Conservation (phyloP, 2,797 vertebrate genomes). For the Notolabrus celidotus region DNA sequence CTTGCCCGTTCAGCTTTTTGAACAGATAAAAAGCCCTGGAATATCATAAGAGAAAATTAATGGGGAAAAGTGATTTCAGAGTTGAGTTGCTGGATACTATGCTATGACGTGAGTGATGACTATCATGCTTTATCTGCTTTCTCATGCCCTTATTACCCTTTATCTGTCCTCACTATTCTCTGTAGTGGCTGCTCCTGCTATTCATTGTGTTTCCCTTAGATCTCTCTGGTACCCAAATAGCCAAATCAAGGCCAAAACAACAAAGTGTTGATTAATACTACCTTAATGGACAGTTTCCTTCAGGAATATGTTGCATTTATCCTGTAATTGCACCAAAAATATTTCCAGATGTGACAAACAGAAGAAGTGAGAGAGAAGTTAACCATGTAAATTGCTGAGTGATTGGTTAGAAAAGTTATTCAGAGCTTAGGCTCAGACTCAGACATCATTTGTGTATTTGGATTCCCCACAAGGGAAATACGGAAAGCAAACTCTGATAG, state of each 20-base stretch:
- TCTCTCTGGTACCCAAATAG: neutral
- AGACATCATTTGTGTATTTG: conserved; percentile 40
- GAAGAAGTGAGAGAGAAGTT: neutral
- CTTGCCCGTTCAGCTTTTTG: conserved; percentile 54
- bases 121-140: conserved; percentile 24
- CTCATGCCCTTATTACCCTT: conserved; percentile 16
- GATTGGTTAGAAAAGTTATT: conserved; percentile 23
- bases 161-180: conserved; percentile 1
- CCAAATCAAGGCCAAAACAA: neutral
- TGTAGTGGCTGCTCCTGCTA: conserved; percentile 1
- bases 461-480: conserved; percentile 28
- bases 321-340: neutral
- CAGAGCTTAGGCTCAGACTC: neutral
- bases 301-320: neutral
- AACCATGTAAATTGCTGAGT: neutral
- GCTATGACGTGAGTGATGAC: conserved; percentile 43
- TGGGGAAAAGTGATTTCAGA: conserved; percentile 60
- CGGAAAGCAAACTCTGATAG: conserved; percentile 7
- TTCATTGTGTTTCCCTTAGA: neutral
- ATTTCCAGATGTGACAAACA: neutral
- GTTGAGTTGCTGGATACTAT: conserved; percentile 50
- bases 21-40: conserved; percentile 58
- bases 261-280: neutral
- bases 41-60: conserved; percentile 65
- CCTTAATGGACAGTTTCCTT: neutral